Evolutionary conservation across 2,113 vertebrate genomes (phyloP).

Genomic region (Galemys pyrenaicus): DNA sequence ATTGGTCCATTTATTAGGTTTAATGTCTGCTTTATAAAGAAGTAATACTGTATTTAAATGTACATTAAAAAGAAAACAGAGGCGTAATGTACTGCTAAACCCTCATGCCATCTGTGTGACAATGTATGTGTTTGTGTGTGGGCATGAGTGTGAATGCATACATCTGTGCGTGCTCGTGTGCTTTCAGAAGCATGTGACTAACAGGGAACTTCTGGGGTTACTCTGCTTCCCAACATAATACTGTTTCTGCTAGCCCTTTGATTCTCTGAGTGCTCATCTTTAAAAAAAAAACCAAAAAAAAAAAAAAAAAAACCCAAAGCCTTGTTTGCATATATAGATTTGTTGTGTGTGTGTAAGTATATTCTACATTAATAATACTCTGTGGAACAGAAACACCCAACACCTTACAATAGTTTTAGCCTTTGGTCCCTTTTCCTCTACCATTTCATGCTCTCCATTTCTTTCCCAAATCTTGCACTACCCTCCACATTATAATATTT

Average conservation of each 20-base stretch:
- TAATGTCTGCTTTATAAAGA: slow-evolving; percentile 82
- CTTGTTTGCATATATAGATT: slow-evolving; percentile 56
- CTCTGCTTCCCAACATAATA: background rate
- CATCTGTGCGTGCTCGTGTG: slow-evolving; percentile 59
- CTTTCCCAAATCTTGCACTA: background rate
- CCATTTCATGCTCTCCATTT: background rate
- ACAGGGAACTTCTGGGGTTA: background rate
- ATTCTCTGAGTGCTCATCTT: slow-evolving; percentile 55
- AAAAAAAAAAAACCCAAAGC: background rate
- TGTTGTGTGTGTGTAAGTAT: background rate
- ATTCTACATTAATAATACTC: background rate
- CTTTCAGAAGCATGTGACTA: slow-evolving; percentile 67
- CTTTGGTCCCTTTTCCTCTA: slow-evolving; percentile 27
- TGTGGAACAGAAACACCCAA: slow-evolving; percentile 19
- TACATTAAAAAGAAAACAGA: slow-evolving; percentile 41
- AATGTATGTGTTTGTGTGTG: background rate
- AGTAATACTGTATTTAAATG: slow-evolving; percentile 82
- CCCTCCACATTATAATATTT: background rate
- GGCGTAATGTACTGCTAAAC: slow-evolving; percentile 55
- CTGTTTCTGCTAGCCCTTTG: slow-evolving; percentile 66
- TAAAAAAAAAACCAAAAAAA: background rate
- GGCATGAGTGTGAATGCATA: background rate
- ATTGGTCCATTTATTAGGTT: slow-evolving; percentile 84
- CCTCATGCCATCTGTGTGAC: slow-evolving; percentile 62
- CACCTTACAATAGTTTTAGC: background rate